These are phyloP conservation scores for Macrobrachium nipponense DNA, from an alignment of 1,140 invertebrate species.

Conservation along the genomic window DNA sequence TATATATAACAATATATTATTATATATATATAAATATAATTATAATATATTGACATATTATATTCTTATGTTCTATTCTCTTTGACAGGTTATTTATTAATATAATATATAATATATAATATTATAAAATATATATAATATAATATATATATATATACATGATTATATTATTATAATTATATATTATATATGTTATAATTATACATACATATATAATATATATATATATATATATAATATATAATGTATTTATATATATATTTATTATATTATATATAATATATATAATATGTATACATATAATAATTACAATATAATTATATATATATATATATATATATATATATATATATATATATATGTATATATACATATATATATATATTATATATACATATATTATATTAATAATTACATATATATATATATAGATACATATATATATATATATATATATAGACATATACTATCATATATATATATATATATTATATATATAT, in stretches of 20 bases:
- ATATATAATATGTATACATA: too few species aligned
- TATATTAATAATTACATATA: too few species aligned
- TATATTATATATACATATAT: not conserved
- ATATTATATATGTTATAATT: too few species aligned
- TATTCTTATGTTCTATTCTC: too few species aligned
- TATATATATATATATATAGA: too few species aligned
- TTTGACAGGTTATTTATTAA: too few species aligned
- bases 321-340: constrained; percentile 15
- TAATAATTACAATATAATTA: not conserved
- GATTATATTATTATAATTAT: not conserved
- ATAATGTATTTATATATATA: constrained; percentile 6
- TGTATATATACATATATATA: constrained; percentile 8
- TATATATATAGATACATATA: too few species aligned
- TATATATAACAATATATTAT: not conserved
- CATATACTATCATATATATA: too few species aligned
- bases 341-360: constrained; percentile 20
- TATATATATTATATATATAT: constrained; percentile 8
- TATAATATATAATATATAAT: too few species aligned
- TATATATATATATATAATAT: constrained; percentile 1
- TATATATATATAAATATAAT: too few species aligned
- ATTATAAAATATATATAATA: not conserved
- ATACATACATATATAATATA: too few species aligned
- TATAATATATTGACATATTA: not conserved
- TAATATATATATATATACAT: constrained; percentile 11
- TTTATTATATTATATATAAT: constrained; percentile 8